Conservation (phyloP, 2,797 vertebrate species). For the Coregonus suidteri region DNA sequence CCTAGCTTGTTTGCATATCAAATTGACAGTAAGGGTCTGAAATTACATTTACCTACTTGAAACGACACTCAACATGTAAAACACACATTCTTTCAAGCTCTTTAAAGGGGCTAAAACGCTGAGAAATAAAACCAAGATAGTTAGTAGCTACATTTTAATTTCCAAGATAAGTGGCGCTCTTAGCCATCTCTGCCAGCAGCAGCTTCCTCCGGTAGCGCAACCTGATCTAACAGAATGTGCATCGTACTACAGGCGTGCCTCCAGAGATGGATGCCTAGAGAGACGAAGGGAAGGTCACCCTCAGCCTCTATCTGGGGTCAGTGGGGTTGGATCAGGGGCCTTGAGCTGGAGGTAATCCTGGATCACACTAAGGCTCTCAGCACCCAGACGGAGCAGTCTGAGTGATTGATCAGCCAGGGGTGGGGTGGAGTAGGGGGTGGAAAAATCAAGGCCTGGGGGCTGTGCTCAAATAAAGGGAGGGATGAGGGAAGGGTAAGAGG, state of each 20-base stretch:
- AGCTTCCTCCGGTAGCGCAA: slow-evolving; percentile 9
- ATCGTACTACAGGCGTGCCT: background rate
- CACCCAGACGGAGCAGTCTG: slow-evolving; percentile 41
- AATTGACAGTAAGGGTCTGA: too few relatives aligned
- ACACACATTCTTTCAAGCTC: too few relatives aligned
- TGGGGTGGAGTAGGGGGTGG: slow-evolving; percentile 23
- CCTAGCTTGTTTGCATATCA: too few relatives aligned
- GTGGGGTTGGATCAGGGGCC: slow-evolving; percentile 10
- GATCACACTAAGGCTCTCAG: slow-evolving; percentile 1
- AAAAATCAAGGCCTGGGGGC: slow-evolving; percentile 39
- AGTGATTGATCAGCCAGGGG: slow-evolving; percentile 49
- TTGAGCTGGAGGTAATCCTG: slow-evolving; percentile 46
- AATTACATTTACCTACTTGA: too few relatives aligned
- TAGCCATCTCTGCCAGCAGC: slow-evolving; percentile 8
- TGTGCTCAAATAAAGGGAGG: slow-evolving; percentile 19
- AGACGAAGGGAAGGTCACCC: slow-evolving; percentile 39
- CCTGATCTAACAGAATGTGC: slow-evolving; percentile 13
- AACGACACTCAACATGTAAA: too few relatives aligned
- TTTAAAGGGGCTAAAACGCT: too few relatives aligned
- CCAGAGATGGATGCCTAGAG: slow-evolving; percentile 24
- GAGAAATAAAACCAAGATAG: background rate
- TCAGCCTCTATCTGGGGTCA: slow-evolving; percentile 31
- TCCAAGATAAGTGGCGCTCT: background rate
- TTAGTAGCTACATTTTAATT: background rate
- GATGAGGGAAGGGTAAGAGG: background rate